phyloP scores from a whole-genome alignment of 1,140 invertebrate genomes.

The Ganaspis sp. region DNA sequence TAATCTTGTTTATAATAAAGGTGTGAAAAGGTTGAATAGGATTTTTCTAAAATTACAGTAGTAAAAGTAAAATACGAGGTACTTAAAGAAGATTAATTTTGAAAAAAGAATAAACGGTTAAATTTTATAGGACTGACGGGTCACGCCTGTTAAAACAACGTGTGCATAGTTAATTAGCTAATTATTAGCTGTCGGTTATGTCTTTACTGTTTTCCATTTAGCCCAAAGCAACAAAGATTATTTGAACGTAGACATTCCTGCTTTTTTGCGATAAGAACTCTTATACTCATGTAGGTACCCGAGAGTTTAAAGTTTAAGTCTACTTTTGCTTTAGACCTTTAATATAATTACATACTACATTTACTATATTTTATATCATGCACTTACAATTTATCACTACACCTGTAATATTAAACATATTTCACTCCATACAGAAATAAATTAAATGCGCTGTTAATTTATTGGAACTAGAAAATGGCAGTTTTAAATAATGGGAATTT shows the following conservation, averaged over 20 bases:
- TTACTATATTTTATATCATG: neutral
- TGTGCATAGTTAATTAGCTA: slow-evolving; percentile 29
- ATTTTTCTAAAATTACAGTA: neutral
- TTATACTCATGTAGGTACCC: neutral
- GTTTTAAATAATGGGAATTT: no score
- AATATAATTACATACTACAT: neutral
- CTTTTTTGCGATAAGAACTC: neutral
- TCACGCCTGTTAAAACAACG: slow-evolving; percentile 12
- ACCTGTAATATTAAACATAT: neutral
- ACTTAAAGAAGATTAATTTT: slow-evolving; percentile 7
- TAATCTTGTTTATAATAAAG: no score
- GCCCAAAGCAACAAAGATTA: neutral
- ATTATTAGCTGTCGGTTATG: slow-evolving; percentile 22
- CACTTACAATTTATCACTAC: neutral
- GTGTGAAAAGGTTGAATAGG: neutral
- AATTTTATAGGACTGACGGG: neutral
- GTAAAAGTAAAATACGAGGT: neutral
- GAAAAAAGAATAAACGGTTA: neutral
- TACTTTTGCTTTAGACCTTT: neutral
- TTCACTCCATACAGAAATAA: no score
- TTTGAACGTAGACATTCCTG: neutral
- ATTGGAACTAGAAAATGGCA: no score
- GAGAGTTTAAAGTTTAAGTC: neutral
- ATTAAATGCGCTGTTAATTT: no score
- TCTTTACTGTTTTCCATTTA: neutral